phyloP scores from a whole-genome alignment of 2,797 vertebrate genomes.

The Sebastes hubbsi region DNA sequence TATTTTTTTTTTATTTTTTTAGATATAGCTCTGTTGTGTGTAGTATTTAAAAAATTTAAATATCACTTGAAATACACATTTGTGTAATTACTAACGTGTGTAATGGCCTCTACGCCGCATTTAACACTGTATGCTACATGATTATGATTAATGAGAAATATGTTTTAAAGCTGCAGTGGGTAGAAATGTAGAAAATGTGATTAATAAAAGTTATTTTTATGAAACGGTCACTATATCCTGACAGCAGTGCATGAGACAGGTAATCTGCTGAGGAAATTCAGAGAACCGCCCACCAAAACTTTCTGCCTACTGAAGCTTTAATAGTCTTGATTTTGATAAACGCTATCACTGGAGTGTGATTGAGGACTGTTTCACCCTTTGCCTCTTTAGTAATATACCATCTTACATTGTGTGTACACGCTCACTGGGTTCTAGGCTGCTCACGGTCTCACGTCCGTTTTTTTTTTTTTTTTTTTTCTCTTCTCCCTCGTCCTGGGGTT shows the following conservation, averaged over 20 bases:
- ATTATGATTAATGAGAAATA: background rate
- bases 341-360: background rate
- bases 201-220: no score
- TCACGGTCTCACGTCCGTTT: constrained; percentile 49
- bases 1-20: background rate
- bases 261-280: no score
- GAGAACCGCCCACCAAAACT: no score
- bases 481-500: constrained; percentile 51
- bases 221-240: no score
- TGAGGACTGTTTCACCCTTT: background rate
- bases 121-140: background rate
- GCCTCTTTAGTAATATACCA: background rate
- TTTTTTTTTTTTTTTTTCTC: constrained; percentile 18
- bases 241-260: no score
- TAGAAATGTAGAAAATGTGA: no score
- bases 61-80: background rate
- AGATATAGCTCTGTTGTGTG: background rate
- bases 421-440: constrained; percentile 24
- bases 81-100: background rate
- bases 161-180: background rate
- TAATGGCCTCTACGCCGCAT: background rate
- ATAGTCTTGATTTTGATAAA: background rate
- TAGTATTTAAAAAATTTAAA: background rate
- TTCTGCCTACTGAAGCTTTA: no score
- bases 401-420: background rate